phyloP scores from a whole-genome alignment of 2,888 invertebrate species.

The Andrena chrysosceles region DNA sequence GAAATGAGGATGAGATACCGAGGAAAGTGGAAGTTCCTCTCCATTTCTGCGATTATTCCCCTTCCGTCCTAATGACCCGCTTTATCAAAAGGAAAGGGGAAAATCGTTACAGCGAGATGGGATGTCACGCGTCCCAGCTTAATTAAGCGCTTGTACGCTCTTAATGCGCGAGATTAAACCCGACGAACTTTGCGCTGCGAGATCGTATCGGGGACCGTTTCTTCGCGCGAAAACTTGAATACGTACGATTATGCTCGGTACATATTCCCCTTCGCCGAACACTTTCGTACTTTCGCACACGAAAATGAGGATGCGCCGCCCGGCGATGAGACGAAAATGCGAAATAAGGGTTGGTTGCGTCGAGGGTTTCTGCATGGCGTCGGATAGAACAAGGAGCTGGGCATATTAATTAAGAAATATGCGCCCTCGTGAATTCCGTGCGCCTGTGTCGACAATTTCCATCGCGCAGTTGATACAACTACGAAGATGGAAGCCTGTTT shows the following conservation, averaged over 20 bases:
- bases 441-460: background rate
- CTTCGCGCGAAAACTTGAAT: conserved; percentile 56
- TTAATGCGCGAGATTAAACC: conserved; percentile 68
- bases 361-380: conserved; percentile 28
- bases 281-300: conserved; percentile 51
- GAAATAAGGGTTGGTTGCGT: conserved; percentile 41
- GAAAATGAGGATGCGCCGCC: conserved; percentile 35
- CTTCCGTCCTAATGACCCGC: conserved; percentile 30
- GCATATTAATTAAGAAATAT: conserved; percentile 50
- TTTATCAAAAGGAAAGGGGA: conserved; percentile 20
- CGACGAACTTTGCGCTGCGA: conserved; percentile 65
- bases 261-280: conserved; percentile 53
- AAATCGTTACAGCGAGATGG: conserved; percentile 38
- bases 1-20: background rate
- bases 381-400: conserved; percentile 25
- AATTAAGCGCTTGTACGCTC: conserved; percentile 81
- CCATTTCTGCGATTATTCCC: background rate
- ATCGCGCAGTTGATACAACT: background rate
- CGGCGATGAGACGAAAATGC: conserved; percentile 53
- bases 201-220: conserved; percentile 26
- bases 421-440: conserved; percentile 5
- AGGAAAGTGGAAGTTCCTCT: background rate
- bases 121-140: conserved; percentile 77
- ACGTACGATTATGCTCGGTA: conserved; percentile 35
- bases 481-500: background rate